Base-by-base conservation (phyloP, 2,797 vertebrate species). In the Epinephelus awoara region DNA sequence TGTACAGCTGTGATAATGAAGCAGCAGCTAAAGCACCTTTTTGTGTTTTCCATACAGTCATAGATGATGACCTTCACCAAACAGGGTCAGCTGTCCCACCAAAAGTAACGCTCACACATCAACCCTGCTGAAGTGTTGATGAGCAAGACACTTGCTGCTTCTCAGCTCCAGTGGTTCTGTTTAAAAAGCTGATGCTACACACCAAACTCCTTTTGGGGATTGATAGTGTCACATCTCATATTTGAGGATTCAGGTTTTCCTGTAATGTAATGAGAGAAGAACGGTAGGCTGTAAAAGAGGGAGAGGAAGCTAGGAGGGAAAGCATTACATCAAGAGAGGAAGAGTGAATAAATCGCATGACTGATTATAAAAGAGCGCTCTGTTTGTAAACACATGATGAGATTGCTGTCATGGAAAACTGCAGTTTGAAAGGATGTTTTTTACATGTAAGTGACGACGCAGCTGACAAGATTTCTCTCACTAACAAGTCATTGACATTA, bases 361-460 rank as follows among this genome's bases (percentile, higher is more conserved):
- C 81, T 27, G 79, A 75, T 88, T 40, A 87, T 89, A 80, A 92
- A 87, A 67, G 79, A 80, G 49, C 9, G 18, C 71, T 88, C 70
- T 90, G 82, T 89, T 82, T 78, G 51, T 76, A 49, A 85, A 89
- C 85, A 85, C 82, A 82, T 89, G 87, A 84, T 84, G 65, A 74
- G 76, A 82, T 79, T 75, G 72, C 62, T 47, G 75, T 66, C 63
- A 73, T 64, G 66, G 42, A 82, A 18, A 72, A 38, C 7, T 66
- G 38, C 19, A 51, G 3, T 19, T 52, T 85, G 65, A 64, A 62
- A 65, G 23, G 19, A 52, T 68, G 56, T 58, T 46, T 55, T 65
- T 5, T 58, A 34, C 34, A 69, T 44, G 7, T 50, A 62, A 34
- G 46, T 34, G 54, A 46, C 8, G 1, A 69, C 51, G 34, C 21